Conservation (phyloP, 2,888 invertebrate genomes). For the Tetropium fuscum region DNA sequence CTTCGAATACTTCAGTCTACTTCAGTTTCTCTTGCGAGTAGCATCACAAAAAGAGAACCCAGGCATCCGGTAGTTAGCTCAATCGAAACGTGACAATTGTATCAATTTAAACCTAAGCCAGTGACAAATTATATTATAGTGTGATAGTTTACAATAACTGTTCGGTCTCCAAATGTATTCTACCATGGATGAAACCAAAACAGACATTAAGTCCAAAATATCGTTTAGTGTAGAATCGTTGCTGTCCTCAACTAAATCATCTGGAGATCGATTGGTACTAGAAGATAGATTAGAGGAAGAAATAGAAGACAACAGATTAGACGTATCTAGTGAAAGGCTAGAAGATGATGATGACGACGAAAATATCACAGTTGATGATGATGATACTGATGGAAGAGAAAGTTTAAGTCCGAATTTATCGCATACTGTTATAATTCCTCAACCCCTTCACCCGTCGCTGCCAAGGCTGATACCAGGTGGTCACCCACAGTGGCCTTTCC, state of each 20-base stretch:
- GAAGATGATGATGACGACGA: constrained; percentile 66
- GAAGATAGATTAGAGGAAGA: constrained; percentile 48
- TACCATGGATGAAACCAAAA: constrained; percentile 62
- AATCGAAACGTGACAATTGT: constrained; percentile 23
- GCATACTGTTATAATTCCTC: constrained; percentile 75
- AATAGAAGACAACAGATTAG: constrained; percentile 47
- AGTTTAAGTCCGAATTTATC: constrained; percentile 68
- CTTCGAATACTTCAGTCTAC: constrained; percentile 46
- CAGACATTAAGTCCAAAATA: constrained; percentile 72
- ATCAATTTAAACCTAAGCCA: constrained; percentile 14
- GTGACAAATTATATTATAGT: constrained; percentile 22
- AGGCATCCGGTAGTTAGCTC: constrained; percentile 17
- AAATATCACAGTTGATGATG: constrained; percentile 62
- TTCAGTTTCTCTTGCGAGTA: constrained; percentile 43
- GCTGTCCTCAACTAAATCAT: constrained; percentile 58
- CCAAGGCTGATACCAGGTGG: constrained; percentile 69
- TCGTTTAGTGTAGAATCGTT: constrained; percentile 81
- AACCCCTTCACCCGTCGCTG: constrained; percentile 73
- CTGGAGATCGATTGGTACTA: constrained; percentile 33
- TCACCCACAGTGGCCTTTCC: constrained; percentile 73
- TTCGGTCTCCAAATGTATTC: constrained; percentile 42
- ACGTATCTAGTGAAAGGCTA: constrained; percentile 60
- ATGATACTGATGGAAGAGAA: constrained; percentile 63
- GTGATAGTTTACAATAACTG: constrained; percentile 4
- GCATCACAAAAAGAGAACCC: constrained; percentile 39